These are phyloP conservation scores for Sminthurinus aureus DNA, from an alignment of 2,888 invertebrate genomes.

Conservation along the genomic window DNA sequence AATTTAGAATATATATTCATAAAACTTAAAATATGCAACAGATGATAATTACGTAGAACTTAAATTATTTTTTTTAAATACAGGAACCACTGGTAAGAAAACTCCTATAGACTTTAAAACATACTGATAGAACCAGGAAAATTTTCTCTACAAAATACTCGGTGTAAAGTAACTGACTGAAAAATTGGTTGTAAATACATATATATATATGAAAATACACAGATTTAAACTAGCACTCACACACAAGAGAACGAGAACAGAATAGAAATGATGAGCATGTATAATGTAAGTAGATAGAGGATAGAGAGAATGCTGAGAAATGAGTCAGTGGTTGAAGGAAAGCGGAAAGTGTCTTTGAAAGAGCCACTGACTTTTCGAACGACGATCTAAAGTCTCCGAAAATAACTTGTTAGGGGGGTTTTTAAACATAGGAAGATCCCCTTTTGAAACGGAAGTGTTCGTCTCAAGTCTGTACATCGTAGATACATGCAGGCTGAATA, in stretches of 20 bases:
- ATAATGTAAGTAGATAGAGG: background rate
- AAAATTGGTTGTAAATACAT: no score
- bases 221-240: no score
- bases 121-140: background rate
- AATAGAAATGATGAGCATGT: background rate
- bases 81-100: no score
- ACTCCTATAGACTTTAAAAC: no score
- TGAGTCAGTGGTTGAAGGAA: constrained; percentile 40
- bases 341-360: constrained; percentile 38
- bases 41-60: no score
- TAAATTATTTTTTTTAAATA: no score
- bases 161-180: background rate
- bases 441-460: constrained; percentile 40
- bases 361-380: constrained; percentile 40
- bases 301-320: constrained; percentile 6
- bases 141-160: background rate
- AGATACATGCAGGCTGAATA: background rate
- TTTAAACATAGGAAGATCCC: constrained; percentile 16
- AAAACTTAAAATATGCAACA: no score
- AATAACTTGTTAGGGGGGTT: constrained; percentile 41
- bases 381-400: constrained; percentile 40
- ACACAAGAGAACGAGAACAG: background rate
- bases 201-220: no score
- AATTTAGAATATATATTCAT: no score
- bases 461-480: constrained; percentile 15